Evolutionary conservation across 2,888 invertebrate species (phyloP), one percentile per base, ranked within the genome.

Genomic region (Hypena proboscidalis): DNA sequence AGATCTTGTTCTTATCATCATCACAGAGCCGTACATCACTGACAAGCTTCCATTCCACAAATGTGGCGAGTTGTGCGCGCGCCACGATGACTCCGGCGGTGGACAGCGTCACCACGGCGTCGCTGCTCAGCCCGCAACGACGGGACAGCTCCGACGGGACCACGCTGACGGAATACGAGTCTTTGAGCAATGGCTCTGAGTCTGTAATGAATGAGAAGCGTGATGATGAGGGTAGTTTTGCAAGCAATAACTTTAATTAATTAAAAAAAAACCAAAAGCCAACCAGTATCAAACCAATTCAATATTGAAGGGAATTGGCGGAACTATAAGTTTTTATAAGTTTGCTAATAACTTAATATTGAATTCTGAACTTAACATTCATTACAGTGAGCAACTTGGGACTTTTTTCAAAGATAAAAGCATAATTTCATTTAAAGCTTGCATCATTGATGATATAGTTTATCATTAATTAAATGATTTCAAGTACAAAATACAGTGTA

Each of bases 131-230:
- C 7, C 93, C 93, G 34, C 94, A 93, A 30, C 89, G 86, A 67
- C 92, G 92, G 2, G 95, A 93, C 74, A 94, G 91, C 19, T 90
- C 87, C 15, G 94, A 94, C 47, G 93, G 92, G 3, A 94, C 83
- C 52, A 95, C 79, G 2, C 93, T 94, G 27, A 95, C 92, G 20
- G 92, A 90, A 70, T 92, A 94, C 22, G 84, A 83, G 66, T 88
- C 85, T 79, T 86, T 87, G 63, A 84, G 75, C 53, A 71, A 88
- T 83, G 64, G 86, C 83, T 74, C 92, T 71, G 67, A 87, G 83
- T 75, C 90, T 90, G 87, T 44, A 86, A 86, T 58, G 36, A 54
- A 52, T 67, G 73, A 48, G 50, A 15, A 65, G 57, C 67, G 48
- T 58, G 43, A 50, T 54, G 15, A 30, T 44, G 62, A 57, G 40